phyloP scores from a whole-genome alignment of 2,888 invertebrate genomes.

The Vanessa cardui region DNA sequence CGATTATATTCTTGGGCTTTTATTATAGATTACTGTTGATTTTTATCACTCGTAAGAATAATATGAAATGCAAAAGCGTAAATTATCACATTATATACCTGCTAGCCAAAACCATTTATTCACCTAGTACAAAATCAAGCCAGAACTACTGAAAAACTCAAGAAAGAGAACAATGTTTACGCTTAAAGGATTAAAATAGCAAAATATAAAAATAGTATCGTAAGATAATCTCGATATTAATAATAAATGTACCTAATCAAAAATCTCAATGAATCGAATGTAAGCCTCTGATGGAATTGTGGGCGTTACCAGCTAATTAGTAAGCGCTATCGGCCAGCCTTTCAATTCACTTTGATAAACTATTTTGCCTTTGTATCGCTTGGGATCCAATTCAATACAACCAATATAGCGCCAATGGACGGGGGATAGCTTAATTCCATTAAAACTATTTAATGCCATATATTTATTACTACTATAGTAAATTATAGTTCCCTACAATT shows the following conservation, averaged over 20 bases:
- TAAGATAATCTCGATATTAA: too few relatives aligned
- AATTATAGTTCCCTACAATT: not conserved
- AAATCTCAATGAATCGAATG: slow-evolving; percentile 9
- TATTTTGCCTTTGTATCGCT: slow-evolving; percentile 24
- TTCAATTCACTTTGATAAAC: slow-evolving; percentile 30
- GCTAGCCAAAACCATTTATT: too few relatives aligned
- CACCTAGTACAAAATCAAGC: too few relatives aligned
- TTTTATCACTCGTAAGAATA: too few relatives aligned
- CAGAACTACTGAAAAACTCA: too few relatives aligned
- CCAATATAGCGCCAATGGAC: slow-evolving; percentile 5
- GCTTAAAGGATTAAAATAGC: too few relatives aligned
- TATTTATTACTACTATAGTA: not conserved
- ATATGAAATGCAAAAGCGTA: too few relatives aligned
- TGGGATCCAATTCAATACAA: slow-evolving; percentile 19
- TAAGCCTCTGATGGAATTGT: slow-evolving; percentile 20
- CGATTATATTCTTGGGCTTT: too few relatives aligned
- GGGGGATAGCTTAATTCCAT: not conserved
- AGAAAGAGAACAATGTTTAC: too few relatives aligned
- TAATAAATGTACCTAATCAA: not conserved
- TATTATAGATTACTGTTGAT: too few relatives aligned
- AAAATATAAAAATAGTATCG: too few relatives aligned
- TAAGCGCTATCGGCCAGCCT: slow-evolving; percentile 22
- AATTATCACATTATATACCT: too few relatives aligned
- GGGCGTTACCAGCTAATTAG: slow-evolving; percentile 13
- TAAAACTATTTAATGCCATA: not conserved